Percentiles rank a stretch among this genome's conserved stretches.
Evolutionary conservation across 2,797 vertebrate species (phyloP).

Genomic region (Ficedula albicollis): DNA sequence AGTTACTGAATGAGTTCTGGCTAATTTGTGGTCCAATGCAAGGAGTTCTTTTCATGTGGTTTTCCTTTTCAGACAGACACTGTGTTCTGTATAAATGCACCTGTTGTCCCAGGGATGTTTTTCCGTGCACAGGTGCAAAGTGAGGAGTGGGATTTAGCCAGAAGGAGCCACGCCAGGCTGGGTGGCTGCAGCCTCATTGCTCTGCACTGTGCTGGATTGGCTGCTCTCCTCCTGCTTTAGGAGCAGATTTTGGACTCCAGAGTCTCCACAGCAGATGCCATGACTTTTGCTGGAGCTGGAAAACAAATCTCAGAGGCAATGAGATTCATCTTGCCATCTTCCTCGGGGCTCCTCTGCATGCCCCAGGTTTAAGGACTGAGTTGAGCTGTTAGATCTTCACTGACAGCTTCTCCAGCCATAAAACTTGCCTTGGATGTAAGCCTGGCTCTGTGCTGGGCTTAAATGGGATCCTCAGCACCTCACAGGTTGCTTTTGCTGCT

Average conservation of each 20-base stretch:
- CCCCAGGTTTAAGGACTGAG: not conserved
- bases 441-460: not conserved
- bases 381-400: not conserved
- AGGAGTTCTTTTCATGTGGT: not conserved
- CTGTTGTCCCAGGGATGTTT: not conserved
- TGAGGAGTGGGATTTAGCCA: not conserved
- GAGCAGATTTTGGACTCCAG: not conserved
- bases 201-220: not conserved
- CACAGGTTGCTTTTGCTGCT: not conserved
- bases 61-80: constrained; percentile 28
- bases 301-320: not conserved
- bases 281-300: not conserved
- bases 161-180: not conserved
- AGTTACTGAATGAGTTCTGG: not conserved
- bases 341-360: not conserved
- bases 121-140: not conserved
- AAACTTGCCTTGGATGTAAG: not conserved
- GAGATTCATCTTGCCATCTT: not conserved
- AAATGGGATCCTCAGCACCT: not conserved
- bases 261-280: not conserved
- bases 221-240: not conserved
- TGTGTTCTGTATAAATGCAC: not conserved
- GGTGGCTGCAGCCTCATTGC: not conserved
- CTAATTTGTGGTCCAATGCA: not conserved
- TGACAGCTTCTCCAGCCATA: not conserved